phyloP scores from a whole-genome alignment of 2,888 invertebrate genomes.

The Phengaris arion region DNA sequence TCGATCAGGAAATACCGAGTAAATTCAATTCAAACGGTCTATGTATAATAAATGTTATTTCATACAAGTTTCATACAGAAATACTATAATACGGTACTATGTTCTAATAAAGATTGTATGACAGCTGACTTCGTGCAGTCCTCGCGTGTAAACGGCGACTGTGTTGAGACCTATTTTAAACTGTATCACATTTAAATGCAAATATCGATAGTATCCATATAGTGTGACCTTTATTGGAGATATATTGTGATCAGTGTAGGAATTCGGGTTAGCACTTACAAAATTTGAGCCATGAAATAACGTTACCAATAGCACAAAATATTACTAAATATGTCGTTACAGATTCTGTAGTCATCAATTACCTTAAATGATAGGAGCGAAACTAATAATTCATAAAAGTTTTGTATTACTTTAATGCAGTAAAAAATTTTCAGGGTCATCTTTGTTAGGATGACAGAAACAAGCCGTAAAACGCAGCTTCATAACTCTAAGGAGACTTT shows the following conservation, averaged over 20 bases:
- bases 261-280: neutral
- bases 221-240: constrained; percentile 16
- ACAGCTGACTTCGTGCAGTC: constrained; percentile 33
- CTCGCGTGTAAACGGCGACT: constrained; percentile 37
- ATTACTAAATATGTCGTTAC: too few species aligned
- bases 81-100: constrained; percentile 24
- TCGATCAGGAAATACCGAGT: constrained; percentile 27
- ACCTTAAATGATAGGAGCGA: neutral
- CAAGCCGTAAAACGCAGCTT: neutral
- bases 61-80: constrained; percentile 21
- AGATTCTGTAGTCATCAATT: neutral
- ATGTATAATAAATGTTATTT: constrained; percentile 22
- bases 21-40: constrained; percentile 13
- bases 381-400: too few species aligned
- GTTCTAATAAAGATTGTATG: constrained; percentile 30
- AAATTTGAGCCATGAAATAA: too few species aligned
- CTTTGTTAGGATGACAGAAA: neutral
- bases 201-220: constrained; percentile 30
- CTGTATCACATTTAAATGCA: constrained; percentile 38
- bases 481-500: constrained; percentile 23
- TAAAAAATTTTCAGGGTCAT: neutral
- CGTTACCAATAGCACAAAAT: too few species aligned
- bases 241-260: neutral
- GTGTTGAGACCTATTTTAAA: constrained; percentile 36
- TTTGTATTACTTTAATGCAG: too few species aligned